Percentiles rank a stretch among this genome's conserved stretches.
Evolutionary conservation across 2,888 invertebrate genomes (phyloP).

Genomic region (Sinotaia quadrata): DNA sequence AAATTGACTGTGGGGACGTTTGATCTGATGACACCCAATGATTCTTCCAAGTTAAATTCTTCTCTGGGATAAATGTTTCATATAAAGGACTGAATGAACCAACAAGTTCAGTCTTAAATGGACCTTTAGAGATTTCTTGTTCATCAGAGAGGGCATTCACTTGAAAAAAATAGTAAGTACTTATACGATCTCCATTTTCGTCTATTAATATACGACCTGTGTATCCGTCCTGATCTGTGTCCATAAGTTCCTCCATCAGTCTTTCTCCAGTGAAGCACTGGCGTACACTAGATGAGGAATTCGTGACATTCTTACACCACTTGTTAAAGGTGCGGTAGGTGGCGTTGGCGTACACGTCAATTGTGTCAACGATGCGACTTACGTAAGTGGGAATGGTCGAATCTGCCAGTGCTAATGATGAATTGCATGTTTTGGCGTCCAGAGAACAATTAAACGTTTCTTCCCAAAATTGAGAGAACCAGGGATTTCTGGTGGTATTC

Average conservation of each 20-base stretch:
- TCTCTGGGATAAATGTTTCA: background rate
- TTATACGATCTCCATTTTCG: constrained; percentile 15
- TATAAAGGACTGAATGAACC: background rate
- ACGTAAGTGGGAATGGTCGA: background rate
- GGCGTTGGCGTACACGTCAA: constrained; percentile 29
- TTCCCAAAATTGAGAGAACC: constrained; percentile 61
- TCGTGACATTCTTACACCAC: no score
- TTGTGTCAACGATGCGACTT: constrained; percentile 20
- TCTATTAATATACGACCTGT: constrained; percentile 26
- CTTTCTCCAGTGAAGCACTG: constrained; percentile 25
- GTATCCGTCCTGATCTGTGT: constrained; percentile 14
- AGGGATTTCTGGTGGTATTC: constrained; percentile 46
- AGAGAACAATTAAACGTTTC: constrained; percentile 50
- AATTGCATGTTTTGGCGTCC: constrained; percentile 18
- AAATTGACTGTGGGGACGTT: constrained; percentile 29
- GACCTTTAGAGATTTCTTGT: no score
- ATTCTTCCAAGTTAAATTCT: constrained; percentile 4
- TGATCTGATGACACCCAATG: no score
- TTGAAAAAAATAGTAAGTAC: constrained; percentile 24
- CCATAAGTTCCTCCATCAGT: constrained; percentile 25
- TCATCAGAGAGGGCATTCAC: background rate
- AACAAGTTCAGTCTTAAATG: background rate
- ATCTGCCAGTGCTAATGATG: background rate
- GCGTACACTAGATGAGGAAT: constrained; percentile 3
- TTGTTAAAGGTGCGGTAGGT: constrained; percentile 15